Base-by-base conservation (phyloP, 2,888 invertebrate species). In the Galerucella nymphaeae region DNA sequence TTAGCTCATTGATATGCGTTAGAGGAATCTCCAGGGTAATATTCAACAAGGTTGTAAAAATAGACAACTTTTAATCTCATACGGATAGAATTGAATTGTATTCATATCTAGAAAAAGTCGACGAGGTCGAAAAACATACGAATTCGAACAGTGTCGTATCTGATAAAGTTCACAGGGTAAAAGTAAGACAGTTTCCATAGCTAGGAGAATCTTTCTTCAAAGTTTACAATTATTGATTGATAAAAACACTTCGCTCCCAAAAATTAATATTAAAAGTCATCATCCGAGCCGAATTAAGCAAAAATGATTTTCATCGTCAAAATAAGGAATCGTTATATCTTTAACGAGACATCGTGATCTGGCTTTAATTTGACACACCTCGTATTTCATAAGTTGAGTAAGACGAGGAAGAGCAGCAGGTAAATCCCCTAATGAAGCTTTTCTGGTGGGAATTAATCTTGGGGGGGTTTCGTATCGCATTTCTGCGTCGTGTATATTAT, bases 101-200 rank as follows among this genome's bases (percentile, higher is more conserved):
- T 80, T 79, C 78, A 77, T 78, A 79, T 79, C 76, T 75, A 63
- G 64, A 66, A 66, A 72, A 77, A 77, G 78, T 77, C 76, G 77
- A 77, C 74, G 70, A 70, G 77, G 41, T 41, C 6, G 30, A 8
- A 8, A 38, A 38, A 38, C 30, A 30, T 30, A 38, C 30, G 30
- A 38, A 38, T 38, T 5, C 30, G 9, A 38, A 38, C 30, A 38
- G 30, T 9, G 30, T 38, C 30, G 30, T 38, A 38, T 38, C 30
- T 1, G 30, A 8, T 38, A 8, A 38, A 38, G 9, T 38, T 38
- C 1, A 38, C 9, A 8, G 30, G 6, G 30, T 38, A 38, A 38
- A 38, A 38, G 1, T 30, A 23, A 3, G 23, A 23, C 3, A 23
- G 23, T n/a, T n/a, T n/a, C n/a, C n/a, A n/a, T n/a, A n/a, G n/a